Percentiles rank a stretch among this genome's conserved stretches.
phyloP scores from a whole-genome alignment of 2,888 invertebrate genomes.

The Eremobia ochroleuca region DNA sequence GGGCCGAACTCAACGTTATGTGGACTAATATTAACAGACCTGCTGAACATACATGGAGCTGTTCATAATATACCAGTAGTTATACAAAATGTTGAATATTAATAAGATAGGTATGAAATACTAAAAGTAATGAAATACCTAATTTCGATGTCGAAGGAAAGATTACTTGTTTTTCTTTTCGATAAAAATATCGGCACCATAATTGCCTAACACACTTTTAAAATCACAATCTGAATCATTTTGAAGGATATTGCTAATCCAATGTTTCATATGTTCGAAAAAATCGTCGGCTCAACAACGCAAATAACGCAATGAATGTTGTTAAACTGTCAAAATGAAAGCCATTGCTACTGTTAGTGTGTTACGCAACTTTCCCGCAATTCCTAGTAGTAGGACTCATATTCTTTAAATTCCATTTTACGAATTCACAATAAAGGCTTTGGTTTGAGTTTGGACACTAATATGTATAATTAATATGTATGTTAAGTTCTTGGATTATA shows the following conservation, averaged over 20 bases:
- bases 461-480: too few species aligned
- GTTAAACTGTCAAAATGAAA: background rate
- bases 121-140: background rate
- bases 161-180: background rate
- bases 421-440: background rate
- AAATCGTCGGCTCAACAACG: background rate
- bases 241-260: background rate
- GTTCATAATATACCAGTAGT: slow-evolving; percentile 3
- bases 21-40: slow-evolving; percentile 40
- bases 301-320: background rate
- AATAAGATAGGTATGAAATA: background rate
- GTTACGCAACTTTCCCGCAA: too few species aligned
- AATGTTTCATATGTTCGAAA: background rate
- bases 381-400: background rate
- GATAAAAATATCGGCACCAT: background rate
- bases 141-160: background rate
- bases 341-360: background rate
- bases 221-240: background rate
- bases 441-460: background rate
- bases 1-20: slow-evolving; percentile 33
- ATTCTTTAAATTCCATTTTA: background rate
- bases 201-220: background rate
- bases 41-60: slow-evolving; percentile 12
- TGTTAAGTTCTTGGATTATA: background rate
- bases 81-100: background rate